These are phyloP conservation scores for Malacoctenus gilli DNA, from an alignment of 2,797 vertebrate genomes.

Conservation along the genomic window DNA sequence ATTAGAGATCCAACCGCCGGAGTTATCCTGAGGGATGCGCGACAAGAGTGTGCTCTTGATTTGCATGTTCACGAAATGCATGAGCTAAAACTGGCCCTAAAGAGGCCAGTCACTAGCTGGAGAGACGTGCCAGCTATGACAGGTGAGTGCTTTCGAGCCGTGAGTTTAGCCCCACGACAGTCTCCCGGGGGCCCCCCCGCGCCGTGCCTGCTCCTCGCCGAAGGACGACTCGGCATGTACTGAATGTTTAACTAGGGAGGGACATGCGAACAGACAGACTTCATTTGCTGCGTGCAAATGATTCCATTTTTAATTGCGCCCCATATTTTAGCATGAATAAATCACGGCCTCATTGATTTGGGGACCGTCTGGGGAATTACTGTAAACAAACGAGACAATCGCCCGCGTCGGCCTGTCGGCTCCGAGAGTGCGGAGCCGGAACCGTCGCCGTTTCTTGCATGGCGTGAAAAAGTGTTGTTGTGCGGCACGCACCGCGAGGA, in stretches of 20 bases:
- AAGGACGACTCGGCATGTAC: background rate
- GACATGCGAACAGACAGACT: conserved; percentile 18
- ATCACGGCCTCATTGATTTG: conserved; percentile 57
- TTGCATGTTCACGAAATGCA: background rate
- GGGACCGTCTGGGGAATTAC: conserved; percentile 56
- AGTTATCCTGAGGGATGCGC: too few species aligned
- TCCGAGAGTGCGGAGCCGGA: background rate
- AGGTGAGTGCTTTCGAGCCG: conserved; percentile 25
- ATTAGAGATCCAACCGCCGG: too few species aligned
- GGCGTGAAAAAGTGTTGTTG: background rate
- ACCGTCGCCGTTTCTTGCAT: conserved; percentile 7
- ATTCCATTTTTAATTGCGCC: conserved; percentile 46
- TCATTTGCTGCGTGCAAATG: conserved; percentile 39
- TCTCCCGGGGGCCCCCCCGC: conserved; percentile 19
- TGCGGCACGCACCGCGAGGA: background rate
- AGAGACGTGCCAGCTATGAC: conserved; percentile 2
- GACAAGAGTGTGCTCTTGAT: too few species aligned
- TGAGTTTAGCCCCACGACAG: background rate
- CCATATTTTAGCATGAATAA: conserved; percentile 49
- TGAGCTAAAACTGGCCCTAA: conserved; percentile 8
- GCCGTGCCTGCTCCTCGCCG: conserved; percentile 25
- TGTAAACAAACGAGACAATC: conserved; percentile 59
- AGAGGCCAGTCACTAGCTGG: background rate
- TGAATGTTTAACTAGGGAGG: conserved; percentile 25
- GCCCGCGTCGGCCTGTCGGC: conserved; percentile 25